phyloP scores from a whole-genome alignment of 2,888 invertebrate species.

The Lissonota sp. region DNA sequence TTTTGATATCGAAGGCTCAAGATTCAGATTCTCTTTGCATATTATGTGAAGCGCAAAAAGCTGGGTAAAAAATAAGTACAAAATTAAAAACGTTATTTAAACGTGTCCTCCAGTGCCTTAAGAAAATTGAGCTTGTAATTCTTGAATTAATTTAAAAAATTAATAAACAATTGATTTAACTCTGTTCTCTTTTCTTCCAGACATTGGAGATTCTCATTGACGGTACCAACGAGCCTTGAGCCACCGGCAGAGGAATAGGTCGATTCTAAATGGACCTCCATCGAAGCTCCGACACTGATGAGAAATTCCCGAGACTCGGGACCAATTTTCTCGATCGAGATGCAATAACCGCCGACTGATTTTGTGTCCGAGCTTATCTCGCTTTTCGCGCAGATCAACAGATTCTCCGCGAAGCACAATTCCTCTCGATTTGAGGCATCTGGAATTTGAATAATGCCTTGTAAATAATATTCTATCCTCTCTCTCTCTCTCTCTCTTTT shows the following conservation, averaged over 20 bases:
- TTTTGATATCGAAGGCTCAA: too few species aligned
- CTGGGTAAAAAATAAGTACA: too few species aligned
- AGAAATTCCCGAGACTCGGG: slow-evolving; percentile 85
- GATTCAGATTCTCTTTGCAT: too few species aligned
- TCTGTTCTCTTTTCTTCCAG: slow-evolving; percentile 88
- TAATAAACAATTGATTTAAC: slow-evolving; percentile 73
- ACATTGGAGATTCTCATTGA: slow-evolving; percentile 87
- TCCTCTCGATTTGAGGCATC: slow-evolving; percentile 67
- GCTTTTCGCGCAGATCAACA: slow-evolving; percentile 71
- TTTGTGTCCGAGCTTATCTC: slow-evolving; percentile 56
- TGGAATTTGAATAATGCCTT: slow-evolving; percentile 52
- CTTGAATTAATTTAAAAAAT: too few species aligned
- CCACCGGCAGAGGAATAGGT: slow-evolving; percentile 85
- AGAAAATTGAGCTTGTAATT: too few species aligned
- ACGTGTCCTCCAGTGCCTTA: too few species aligned
- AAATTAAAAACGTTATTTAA: too few species aligned
- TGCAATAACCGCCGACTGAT: slow-evolving; percentile 73
- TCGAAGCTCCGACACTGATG: slow-evolving; percentile 87
- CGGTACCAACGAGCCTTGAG: slow-evolving; percentile 86
- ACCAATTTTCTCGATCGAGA: slow-evolving; percentile 83
- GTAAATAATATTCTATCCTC: slow-evolving; percentile 44
- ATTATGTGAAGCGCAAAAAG: too few species aligned
- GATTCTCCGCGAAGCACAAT: slow-evolving; percentile 75
- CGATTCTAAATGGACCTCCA: slow-evolving; percentile 83
- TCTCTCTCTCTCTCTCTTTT: slow-evolving; percentile 54